Evolutionary conservation across 1,140 invertebrate species (phyloP).

Genomic region (Diabrotica undecimpunctata): DNA sequence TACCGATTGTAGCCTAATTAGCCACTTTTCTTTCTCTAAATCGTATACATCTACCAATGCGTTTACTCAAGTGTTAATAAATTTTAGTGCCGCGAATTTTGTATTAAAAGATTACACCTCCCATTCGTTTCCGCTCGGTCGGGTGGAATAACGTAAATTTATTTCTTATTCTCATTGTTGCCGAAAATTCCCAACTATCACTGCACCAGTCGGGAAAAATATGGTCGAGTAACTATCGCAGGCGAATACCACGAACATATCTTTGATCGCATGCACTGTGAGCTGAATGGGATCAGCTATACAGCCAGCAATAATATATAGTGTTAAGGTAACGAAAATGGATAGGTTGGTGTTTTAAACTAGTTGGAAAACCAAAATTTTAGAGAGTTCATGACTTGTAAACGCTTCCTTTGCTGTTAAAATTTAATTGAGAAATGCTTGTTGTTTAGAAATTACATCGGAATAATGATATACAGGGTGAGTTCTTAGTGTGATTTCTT

Average conservation of each 20-base stretch:
- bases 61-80: not conserved
- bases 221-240: slow-evolving; percentile 4
- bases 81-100: not conserved
- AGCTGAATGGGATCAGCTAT: not conserved
- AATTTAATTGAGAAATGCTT: too few relatives aligned
- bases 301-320: too few relatives aligned
- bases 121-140: not conserved
- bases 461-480: too few relatives aligned
- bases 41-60: not conserved
- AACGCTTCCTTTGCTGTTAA: too few relatives aligned
- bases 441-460: too few relatives aligned
- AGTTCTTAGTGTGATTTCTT: too few relatives aligned
- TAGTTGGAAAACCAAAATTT: too few relatives aligned
- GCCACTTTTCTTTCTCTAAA: not conserved
- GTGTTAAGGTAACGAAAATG: too few relatives aligned
- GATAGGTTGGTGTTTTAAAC: too few relatives aligned
- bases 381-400: too few relatives aligned
- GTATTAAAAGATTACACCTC: slow-evolving; percentile 14
- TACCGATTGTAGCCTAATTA: not conserved
- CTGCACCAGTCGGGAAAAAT: slow-evolving; percentile 1
- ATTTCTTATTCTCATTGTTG: slow-evolving; percentile 4
- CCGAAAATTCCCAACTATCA: slow-evolving; percentile 10
- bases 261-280: not conserved
- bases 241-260: not conserved
- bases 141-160: slow-evolving; percentile 2